Evolutionary conservation across 2,113 vertebrate genomes (phyloP).

Genomic region (Nansenia antarctica): DNA sequence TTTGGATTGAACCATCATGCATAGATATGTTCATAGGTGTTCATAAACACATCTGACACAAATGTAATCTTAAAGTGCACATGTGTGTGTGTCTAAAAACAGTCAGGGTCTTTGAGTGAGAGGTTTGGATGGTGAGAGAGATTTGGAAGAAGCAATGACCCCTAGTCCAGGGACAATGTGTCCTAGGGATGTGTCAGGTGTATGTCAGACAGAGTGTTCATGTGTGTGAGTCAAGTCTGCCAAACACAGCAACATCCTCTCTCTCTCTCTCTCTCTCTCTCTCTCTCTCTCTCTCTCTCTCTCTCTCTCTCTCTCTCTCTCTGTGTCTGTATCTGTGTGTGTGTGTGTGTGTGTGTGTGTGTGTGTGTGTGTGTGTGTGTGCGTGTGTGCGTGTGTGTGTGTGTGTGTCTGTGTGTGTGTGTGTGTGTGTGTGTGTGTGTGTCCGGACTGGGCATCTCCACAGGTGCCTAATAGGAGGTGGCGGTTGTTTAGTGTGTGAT

Average conservation of each 20-base stretch:
- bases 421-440: not conserved
- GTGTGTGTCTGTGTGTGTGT: too few species aligned
- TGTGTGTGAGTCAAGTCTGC: too few species aligned
- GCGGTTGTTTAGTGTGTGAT: slow-evolving; percentile 45
- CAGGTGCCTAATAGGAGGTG: slow-evolving; percentile 60
- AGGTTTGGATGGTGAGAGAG: too few species aligned
- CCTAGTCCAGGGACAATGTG: too few species aligned
- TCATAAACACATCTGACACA: not conserved
- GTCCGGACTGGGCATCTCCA: not conserved
- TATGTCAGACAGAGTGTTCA: not conserved
- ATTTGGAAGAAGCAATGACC: too few species aligned
- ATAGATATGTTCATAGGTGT: slow-evolving; percentile 8
- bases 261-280: not conserved
- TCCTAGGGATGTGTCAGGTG: not conserved
- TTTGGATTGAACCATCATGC: slow-evolving; percentile 7
- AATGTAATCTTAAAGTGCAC: not conserved
- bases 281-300: too few species aligned
- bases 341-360: not conserved
- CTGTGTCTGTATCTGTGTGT: not conserved
- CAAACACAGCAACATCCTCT: too few species aligned
- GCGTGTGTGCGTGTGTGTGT: not conserved
- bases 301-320: too few species aligned
- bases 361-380: not conserved
- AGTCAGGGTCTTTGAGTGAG: too few species aligned
- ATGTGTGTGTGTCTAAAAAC: not conserved